Base-by-base conservation (phyloP, 1,140 invertebrate genomes). In the Halictus rubicundus region DNA sequence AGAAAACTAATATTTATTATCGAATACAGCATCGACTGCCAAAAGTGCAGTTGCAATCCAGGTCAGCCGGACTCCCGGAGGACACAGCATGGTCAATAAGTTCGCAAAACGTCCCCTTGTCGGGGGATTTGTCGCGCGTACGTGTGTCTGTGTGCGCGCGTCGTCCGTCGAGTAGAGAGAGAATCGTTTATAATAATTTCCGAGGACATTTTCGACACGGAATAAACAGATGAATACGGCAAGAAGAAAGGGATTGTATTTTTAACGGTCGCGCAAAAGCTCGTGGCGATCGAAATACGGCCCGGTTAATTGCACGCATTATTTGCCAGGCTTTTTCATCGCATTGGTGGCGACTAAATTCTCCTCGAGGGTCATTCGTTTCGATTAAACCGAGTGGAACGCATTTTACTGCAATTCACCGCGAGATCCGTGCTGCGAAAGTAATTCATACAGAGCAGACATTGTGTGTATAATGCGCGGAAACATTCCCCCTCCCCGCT, bases 361-460 rank as follows among this genome's bases (percentile, higher is more conserved):
- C 49, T 75, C 27, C 72, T 37, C 72, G 63, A 52, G 42, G 61
- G 72, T 49, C 72, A 66, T 75, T 64, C 61, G 60, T 75, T 66
- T 66, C 63, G 61, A 75, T 75, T 66, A 66, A 54, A 75, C 52
- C 72, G 27, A 75, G 32, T 25, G 61, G 46, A 49, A 66, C 72
- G 63, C 23, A 25, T 63, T 66, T 74, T 23, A 19, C 61, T 54
- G 63, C 27, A 39, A 65, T 61, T 54, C 60, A 42, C 42, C 71
- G 71, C 6, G 63, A 42, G 37, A 23, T 32, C 19, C 19, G 32
- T n/a, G 46, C 27, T 14, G 6, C 42, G 61, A 42, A 66, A 75
- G 63, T 66, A 66, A 66, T 66, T 66, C 52, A 21, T 68, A 42
- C 19, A 37, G 42, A 4, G 23, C 39, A 19, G n/a, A 32, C 8